Percentiles rank a stretch among this genome's conserved stretches.
phyloP scores from a whole-genome alignment of 2,888 invertebrate species.

The Byasa hedistus region DNA sequence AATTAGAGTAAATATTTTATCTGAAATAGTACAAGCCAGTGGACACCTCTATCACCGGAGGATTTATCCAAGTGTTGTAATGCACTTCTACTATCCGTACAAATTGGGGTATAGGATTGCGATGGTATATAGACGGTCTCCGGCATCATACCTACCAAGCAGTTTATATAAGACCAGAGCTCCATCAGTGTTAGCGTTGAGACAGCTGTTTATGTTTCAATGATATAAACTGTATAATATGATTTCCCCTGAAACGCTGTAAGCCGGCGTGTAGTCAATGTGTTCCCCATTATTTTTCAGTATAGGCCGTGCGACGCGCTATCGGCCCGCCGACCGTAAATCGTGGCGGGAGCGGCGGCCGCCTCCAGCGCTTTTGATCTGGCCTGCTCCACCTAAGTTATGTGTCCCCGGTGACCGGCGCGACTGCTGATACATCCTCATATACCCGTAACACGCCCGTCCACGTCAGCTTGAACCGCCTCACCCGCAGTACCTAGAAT shows the following conservation, averaged over 20 bases:
- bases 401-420: constrained; percentile 63
- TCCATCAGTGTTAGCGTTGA: too few species aligned
- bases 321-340: constrained; percentile 51
- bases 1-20: too few species aligned
- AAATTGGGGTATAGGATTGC: too few species aligned
- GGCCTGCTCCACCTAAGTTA: constrained; percentile 67
- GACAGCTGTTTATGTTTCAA: too few species aligned
- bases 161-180: too few species aligned
- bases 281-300: constrained; percentile 63
- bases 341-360: constrained; percentile 52
- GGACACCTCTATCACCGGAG: too few species aligned
- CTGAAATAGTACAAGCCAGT: too few species aligned
- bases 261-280: constrained; percentile 47
- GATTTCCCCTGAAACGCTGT: constrained; percentile 34
- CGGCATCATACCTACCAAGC: too few species aligned
- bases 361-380: constrained; percentile 68
- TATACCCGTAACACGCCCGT: constrained; percentile 34
- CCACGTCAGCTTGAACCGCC: background rate
- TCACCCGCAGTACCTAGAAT: constrained; percentile 3
- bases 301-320: constrained; percentile 47
- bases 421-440: constrained; percentile 40
- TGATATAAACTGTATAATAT: too few species aligned
- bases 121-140: too few species aligned
- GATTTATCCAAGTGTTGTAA: too few species aligned
- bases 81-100: too few species aligned